Conservation (phyloP, 2,888 invertebrate species). For the Dryobotodes eremita region DNA sequence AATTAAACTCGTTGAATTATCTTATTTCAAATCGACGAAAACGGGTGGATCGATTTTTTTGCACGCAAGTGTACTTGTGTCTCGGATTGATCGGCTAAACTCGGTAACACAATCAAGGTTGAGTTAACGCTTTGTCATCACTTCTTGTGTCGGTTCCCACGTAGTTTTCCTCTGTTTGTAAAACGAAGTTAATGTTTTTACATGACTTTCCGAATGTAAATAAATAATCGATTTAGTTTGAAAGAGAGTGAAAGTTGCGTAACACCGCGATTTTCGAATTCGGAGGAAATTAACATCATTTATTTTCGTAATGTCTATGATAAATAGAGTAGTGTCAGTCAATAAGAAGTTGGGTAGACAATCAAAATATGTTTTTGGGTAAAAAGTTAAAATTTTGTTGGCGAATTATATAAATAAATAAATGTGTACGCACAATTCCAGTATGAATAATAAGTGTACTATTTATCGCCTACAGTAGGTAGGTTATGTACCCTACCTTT, state of each 20-base stretch:
- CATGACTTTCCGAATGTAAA: conserved; percentile 74
- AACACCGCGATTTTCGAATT: conserved; percentile 51
- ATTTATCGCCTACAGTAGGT: too few species aligned
- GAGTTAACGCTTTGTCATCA: conserved; percentile 65
- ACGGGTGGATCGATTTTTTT: too few species aligned
- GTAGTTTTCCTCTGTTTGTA: conserved; percentile 74
- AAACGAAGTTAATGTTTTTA: conserved; percentile 79
- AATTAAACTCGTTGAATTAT: too few species aligned
- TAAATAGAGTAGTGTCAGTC: conserved; percentile 48
- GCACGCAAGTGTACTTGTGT: conserved; percentile 24
- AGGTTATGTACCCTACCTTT: too few species aligned
- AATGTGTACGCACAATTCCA: too few species aligned
- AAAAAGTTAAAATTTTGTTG: conserved; percentile 20
- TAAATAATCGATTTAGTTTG: conserved; percentile 78
- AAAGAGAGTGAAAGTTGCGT: conserved; percentile 75
- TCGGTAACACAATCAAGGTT: conserved; percentile 68
- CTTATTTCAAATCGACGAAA: too few species aligned
- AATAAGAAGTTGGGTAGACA: conserved; percentile 31
- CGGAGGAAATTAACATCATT: conserved; percentile 62
- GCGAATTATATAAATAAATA: neutral
- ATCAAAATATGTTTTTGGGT: conserved; percentile 11
- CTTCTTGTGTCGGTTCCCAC: conserved; percentile 76
- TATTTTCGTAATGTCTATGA: conserved; percentile 51
- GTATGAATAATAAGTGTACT: neutral
- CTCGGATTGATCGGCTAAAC: conserved; percentile 60